Evolutionary conservation across 92 coral and sea anemone species (phyloP).

Genomic region (Bergia sp.): DNA sequence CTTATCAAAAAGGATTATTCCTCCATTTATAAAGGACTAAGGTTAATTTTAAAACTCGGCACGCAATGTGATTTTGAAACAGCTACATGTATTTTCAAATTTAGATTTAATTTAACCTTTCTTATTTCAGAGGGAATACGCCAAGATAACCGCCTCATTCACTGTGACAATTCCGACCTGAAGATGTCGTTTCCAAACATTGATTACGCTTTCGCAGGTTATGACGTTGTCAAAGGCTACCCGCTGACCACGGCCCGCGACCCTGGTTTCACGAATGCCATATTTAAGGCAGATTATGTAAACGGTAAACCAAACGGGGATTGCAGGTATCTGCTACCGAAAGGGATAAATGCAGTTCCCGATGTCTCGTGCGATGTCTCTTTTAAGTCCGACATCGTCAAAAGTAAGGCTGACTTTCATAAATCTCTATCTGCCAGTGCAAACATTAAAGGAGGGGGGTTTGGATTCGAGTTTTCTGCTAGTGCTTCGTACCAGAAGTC

Average conservation of each 20-base stretch:
- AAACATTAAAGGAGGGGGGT: constrained; percentile 34
- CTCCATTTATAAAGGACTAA: too few relatives aligned
- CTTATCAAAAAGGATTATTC: too few relatives aligned
- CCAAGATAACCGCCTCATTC: constrained; percentile 19
- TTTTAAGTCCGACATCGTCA: constrained; percentile 25
- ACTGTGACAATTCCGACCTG: constrained; percentile 3
- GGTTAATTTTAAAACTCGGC: too few relatives aligned
- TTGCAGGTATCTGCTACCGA: constrained; percentile 38
- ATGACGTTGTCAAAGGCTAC: constrained; percentile 55
- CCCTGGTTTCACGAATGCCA: constrained; percentile 49
- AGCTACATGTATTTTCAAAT: too few relatives aligned
- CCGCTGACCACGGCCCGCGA: constrained; percentile 54
- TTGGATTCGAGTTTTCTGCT: constrained; percentile 47
- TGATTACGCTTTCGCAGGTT: constrained; percentile 50
- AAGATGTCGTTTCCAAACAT: constrained; percentile 47
- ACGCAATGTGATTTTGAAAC: too few relatives aligned
- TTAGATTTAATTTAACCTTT: background rate
- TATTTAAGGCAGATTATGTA: constrained; percentile 37
- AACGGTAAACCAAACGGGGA: constrained; percentile 26
- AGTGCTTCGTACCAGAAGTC: constrained; percentile 39
- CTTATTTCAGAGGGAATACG: constrained; percentile 17
- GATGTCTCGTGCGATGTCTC: constrained; percentile 58
- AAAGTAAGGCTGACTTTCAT: constrained; percentile 30
- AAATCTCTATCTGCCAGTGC: constrained; percentile 36
- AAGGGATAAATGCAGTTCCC: constrained; percentile 42